A percentile compares a stretch with the other conserved stretches of the same genome.
These are phyloP conservation scores for Dicaeum eximium DNA, from an alignment of 2,113 vertebrate genomes.

Conservation along the genomic window DNA sequence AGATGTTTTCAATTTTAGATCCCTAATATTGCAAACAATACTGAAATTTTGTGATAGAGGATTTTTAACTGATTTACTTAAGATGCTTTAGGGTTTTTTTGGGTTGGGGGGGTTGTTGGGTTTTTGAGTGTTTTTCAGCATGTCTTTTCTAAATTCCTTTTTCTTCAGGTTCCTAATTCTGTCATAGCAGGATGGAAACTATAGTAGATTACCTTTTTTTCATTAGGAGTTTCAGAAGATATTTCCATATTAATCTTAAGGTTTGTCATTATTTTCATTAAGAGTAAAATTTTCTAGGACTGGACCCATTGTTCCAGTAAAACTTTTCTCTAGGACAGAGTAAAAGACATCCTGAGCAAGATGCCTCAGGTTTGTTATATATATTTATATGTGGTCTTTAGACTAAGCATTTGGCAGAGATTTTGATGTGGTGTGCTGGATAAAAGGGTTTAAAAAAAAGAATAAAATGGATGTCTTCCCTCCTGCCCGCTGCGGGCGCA, in stretches of 20 bases:
- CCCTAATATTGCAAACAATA: background rate
- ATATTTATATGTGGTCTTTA: rapidly evolving
- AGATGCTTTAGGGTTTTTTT: background rate
- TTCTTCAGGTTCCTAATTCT: background rate
- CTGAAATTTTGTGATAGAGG: background rate
- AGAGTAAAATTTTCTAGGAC: too few species aligned
- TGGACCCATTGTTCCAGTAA: background rate
- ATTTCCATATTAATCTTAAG: background rate
- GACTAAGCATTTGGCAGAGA: too few species aligned
- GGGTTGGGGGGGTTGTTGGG: background rate
- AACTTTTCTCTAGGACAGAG: background rate
- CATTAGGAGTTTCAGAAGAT: background rate
- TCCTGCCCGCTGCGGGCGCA: background rate
- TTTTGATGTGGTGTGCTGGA: background rate
- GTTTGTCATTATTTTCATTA: background rate
- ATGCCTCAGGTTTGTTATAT: background rate
- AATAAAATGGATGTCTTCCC: background rate
- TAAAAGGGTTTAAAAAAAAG: background rate
- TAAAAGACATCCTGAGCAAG: background rate
- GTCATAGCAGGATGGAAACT: too few species aligned
- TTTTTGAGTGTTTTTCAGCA: background rate
- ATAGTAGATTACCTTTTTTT: background rate
- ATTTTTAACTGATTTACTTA: background rate
- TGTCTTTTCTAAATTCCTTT: background rate
- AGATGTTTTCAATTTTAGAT: background rate